Evolutionary conservation across 2,888 invertebrate genomes (phyloP).

Genomic region (Parnassius orleans): DNA sequence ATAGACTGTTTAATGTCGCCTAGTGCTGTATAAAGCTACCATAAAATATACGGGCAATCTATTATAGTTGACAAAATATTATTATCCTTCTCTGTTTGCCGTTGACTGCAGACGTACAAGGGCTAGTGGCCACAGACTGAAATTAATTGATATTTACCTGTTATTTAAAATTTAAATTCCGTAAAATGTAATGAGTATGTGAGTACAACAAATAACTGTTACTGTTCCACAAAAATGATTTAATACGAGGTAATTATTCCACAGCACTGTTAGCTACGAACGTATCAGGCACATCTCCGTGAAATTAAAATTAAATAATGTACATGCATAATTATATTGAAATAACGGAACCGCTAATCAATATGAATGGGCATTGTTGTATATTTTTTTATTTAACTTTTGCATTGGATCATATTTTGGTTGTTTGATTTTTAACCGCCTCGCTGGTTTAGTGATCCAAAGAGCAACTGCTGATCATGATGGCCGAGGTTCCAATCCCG

Average conservation of each 20-base stretch:
- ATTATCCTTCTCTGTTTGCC: no score
- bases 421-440: not conserved
- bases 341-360: conserved; percentile 12
- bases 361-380: conserved; percentile 26
- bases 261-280: not conserved
- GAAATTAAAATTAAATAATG: conserved; percentile 20
- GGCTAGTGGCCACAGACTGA: no score
- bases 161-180: not conserved
- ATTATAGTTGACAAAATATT: no score
- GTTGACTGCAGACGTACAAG: no score
- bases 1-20: no score
- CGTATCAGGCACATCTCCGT: conserved; percentile 18
- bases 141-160: no score
- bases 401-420: conserved; percentile 15
- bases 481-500: no score
- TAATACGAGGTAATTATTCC: conserved; percentile 15
- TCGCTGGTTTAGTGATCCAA: no score
- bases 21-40: no score
- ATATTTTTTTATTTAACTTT: not conserved
- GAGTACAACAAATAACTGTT: conserved; percentile 10
- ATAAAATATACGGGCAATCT: no score
- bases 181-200: not conserved
- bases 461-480: no score
- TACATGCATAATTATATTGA: conserved; percentile 17
- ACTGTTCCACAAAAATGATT: conserved; percentile 16